phyloP scores from a whole-genome alignment of 2,797 vertebrate genomes.

The Neoniphon sammara region DNA sequence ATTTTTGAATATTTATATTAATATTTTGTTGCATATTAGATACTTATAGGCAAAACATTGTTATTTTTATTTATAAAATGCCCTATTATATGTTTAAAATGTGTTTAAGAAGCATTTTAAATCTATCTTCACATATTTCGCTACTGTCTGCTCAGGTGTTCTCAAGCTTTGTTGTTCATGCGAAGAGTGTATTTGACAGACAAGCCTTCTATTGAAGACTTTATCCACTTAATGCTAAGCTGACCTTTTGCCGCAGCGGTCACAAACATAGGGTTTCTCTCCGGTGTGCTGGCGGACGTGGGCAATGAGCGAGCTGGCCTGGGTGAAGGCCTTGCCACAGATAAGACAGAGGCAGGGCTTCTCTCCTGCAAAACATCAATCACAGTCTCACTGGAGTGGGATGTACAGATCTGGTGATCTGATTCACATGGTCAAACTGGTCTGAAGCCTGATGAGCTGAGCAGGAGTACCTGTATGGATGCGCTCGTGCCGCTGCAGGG shows the following conservation, averaged over 20 bases:
- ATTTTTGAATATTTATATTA: too few species aligned
- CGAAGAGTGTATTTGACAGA: neutral
- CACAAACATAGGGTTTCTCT: conserved; percentile 98
- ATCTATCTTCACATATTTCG: neutral
- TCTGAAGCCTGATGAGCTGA: neutral
- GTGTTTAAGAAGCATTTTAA: neutral
- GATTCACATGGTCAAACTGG: too few species aligned
- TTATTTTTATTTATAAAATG: too few species aligned
- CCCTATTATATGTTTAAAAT: too few species aligned
- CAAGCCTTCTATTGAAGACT: neutral
- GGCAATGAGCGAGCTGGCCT: conserved; percentile 98
- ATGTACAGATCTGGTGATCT: neutral
- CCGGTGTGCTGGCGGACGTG: conserved; percentile 98
- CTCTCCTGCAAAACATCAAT: conserved; percentile 85
- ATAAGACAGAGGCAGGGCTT: conserved; percentile 95
- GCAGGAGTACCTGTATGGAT: conserved; percentile 92
- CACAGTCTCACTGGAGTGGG: neutral
- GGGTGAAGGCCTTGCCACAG: conserved; percentile 97
- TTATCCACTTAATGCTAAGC: neutral
- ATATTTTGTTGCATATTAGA: too few species aligned
- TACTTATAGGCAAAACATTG: too few species aligned
- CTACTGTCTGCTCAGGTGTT: neutral
- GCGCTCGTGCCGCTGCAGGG: conserved; percentile 94
- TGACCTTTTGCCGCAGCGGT: conserved; percentile 98
- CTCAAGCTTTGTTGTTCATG: neutral